Evolutionary conservation across 2,888 invertebrate species (phyloP), one percentile per base, ranked within the genome.

Genomic region (Stegana nigrithorax): DNA sequence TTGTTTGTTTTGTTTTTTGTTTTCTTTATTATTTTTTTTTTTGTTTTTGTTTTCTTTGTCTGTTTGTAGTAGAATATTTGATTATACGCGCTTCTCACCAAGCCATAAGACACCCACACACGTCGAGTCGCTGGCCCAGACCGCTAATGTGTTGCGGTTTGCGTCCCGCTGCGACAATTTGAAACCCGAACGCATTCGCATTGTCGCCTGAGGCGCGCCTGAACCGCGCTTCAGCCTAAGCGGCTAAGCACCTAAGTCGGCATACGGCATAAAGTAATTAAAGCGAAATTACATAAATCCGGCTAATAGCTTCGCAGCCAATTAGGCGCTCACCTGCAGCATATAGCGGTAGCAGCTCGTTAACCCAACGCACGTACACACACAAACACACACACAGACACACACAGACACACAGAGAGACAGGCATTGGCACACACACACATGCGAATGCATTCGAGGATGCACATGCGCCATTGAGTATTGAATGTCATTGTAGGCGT

Each of bases 21-120:
- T 7, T 32, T 17, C 14, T 32, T 32, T 10, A 27, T 19, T 29
- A 17, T n/a, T 27, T 25, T 14, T 53, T 27, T 29, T 32, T 29
- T 53, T 27, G n/a, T 27, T 21, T n/a, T 27, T 29, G 27, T 19
- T 29, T 19, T 19, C 17, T 29, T 10, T n/a, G n/a, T 5, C 4
- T 36, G 36, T 36, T 36, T 17, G 5, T 29, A 25, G 14, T 17
- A 53, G 29, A 53, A 53, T 29, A 53, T 27, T 27, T 2, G 17
- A 36, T 36, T 10, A 53, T 53, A 29, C 53, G 29, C 53, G 14
- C 53, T 53, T 27, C n/a, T n/a, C n/a, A n/a, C n/a, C n/a, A n/a
- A n/a, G n/a, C n/a, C n/a, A n/a, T n/a, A n/a, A n/a, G n/a, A n/a
- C n/a, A n/a, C n/a, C n/a, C n/a, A n/a, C n/a, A n/a, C n/a, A n/a